Percentiles rank a stretch among this genome's conserved stretches.
Conservation (phyloP, 2,888 invertebrate genomes). For the Limenitis camilla region DNA sequence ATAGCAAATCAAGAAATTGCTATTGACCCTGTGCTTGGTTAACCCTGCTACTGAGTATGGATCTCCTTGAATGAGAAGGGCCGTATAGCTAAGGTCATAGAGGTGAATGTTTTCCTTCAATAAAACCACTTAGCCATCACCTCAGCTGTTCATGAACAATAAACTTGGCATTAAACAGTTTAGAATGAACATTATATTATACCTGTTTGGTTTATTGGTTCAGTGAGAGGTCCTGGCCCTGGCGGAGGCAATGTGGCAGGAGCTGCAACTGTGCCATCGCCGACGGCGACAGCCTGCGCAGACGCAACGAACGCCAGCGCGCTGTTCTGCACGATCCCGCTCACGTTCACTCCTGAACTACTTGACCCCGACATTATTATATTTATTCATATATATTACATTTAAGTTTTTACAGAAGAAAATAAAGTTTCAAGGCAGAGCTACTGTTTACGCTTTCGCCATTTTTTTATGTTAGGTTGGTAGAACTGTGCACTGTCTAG, state of each 20-base stretch:
- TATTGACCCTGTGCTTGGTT: no score
- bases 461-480: slow-evolving; percentile 6
- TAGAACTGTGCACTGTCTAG: slow-evolving; percentile 3
- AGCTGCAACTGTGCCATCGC: slow-evolving; percentile 18
- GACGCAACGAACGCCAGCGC: slow-evolving; percentile 56
- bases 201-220: slow-evolving; percentile 39
- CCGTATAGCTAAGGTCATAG: no score
- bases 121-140: no score
- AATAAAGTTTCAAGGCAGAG: background rate
- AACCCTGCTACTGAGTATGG: no score
- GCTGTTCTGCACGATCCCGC: slow-evolving; percentile 54
- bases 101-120: no score
- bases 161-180: background rate
- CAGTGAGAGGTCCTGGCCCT: slow-evolving; percentile 24
- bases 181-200: background rate
- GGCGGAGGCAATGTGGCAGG: slow-evolving; percentile 13
- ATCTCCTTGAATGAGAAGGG: no score
- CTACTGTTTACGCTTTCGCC: slow-evolving; percentile 13
- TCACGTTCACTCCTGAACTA: slow-evolving; percentile 32
- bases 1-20: no score
- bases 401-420: background rate
- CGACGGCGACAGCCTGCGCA: slow-evolving; percentile 42
- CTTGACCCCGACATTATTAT: slow-evolving; percentile 39
- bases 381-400: background rate
- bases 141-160: background rate